Evolutionary conservation across 1,140 invertebrate species (phyloP).

Genomic region (Cryptotermes secundus): DNA sequence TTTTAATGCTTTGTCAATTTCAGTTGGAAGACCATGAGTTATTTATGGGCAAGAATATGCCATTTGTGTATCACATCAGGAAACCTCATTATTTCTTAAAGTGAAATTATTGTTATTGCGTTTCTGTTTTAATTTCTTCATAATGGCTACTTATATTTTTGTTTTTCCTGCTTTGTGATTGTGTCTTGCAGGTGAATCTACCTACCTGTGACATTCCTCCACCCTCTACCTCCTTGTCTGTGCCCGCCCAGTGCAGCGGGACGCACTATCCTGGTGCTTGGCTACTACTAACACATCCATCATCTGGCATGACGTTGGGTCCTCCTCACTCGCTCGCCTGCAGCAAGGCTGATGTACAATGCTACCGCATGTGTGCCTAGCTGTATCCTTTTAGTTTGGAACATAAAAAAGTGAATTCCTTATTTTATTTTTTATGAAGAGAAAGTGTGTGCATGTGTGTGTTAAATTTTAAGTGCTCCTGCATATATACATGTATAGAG

Average conservation of each 20-base stretch:
- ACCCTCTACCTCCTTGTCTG: neutral
- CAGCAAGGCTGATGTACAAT: constrained; percentile 14
- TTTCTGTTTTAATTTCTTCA: neutral
- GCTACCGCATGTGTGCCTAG: constrained; percentile 10
- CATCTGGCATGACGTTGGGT: constrained; percentile 13
- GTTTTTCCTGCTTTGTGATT: constrained; percentile 11
- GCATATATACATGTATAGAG: neutral
- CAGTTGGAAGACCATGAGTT: no score
- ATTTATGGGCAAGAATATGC: no score
- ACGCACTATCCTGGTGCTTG: neutral
- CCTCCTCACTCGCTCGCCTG: neutral
- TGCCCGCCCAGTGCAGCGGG: neutral
- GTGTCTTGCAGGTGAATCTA: constrained; percentile 15
- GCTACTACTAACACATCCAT: constrained; percentile 15
- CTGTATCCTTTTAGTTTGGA: constrained; percentile 1
- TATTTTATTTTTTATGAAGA: neutral
- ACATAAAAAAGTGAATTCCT: neutral
- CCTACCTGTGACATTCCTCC: constrained; percentile 13
- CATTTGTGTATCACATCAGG: no score
- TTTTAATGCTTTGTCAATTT: no score
- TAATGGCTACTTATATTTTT: constrained; percentile 4
- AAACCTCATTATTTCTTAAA: no score
- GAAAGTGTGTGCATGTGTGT: neutral
- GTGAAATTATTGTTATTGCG: neutral
- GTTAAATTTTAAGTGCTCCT: neutral